phyloP scores from a whole-genome alignment of 2,888 invertebrate genomes.

The Masnerella sp. region DNA sequence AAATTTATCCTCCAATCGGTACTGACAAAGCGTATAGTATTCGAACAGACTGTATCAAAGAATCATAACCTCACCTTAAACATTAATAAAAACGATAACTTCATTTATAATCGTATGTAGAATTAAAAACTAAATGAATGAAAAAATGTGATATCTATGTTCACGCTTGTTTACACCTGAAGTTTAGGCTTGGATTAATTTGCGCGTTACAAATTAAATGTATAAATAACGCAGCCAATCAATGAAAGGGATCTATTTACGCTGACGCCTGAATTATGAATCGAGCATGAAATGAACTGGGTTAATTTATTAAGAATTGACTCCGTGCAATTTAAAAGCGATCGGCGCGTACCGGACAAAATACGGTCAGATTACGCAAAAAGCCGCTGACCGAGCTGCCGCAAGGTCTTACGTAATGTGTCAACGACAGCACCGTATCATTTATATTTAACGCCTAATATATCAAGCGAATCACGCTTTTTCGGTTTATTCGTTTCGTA shows the following conservation, averaged over 20 bases:
- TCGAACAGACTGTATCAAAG: too few species aligned
- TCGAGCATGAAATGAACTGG: constrained; percentile 29
- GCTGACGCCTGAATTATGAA: constrained; percentile 16
- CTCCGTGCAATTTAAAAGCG: constrained; percentile 12
- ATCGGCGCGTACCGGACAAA: constrained; percentile 2
- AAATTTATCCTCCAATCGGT: too few species aligned
- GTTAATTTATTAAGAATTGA: constrained; percentile 45
- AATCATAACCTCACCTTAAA: too few species aligned
- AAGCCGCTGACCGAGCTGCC: constrained; percentile 1
- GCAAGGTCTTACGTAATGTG: constrained; percentile 29
- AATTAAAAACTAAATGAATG: too few species aligned
- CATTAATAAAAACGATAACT: too few species aligned
- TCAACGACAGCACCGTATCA: constrained; percentile 38
- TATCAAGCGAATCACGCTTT: too few species aligned
- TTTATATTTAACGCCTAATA: too few species aligned
- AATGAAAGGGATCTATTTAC: constrained; percentile 23
- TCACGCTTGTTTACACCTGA: too few species aligned
- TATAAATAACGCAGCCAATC: constrained; percentile 29
- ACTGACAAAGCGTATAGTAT: too few species aligned
- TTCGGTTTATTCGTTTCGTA: too few species aligned
- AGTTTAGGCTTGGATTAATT: constrained; percentile 11
- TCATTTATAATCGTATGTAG: too few species aligned
- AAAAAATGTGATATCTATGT: too few species aligned
- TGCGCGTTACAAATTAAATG: constrained; percentile 1
- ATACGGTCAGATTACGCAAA: constrained; percentile 46